Percentiles rank a stretch among this genome's conserved stretches.
Conservation (phyloP, 2,888 invertebrate species). For the Hoplodrina blanda region DNA sequence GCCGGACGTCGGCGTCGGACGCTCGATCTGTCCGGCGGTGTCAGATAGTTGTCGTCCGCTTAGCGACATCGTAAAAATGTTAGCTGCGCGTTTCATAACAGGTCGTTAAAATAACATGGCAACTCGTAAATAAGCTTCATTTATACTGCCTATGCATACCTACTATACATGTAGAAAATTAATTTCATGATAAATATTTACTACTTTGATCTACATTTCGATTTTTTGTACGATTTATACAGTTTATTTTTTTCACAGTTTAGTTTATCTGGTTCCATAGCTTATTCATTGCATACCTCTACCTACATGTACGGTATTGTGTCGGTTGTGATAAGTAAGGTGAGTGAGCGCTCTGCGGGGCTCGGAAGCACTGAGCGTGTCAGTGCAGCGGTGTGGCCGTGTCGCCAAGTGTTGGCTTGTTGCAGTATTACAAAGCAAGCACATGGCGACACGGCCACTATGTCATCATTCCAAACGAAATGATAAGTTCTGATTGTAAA, state of each 20-base stretch:
- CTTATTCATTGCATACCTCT: too few species aligned
- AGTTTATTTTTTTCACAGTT: too few species aligned
- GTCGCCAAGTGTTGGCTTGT: too few species aligned
- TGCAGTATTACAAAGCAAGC: too few species aligned
- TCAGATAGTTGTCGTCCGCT: conserved; percentile 21
- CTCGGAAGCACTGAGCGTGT: too few species aligned
- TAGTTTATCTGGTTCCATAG: not conserved
- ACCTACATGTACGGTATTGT: too few species aligned
- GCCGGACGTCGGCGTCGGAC: not conserved
- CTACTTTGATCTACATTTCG: conserved; percentile 17
- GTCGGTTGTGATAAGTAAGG: too few species aligned
- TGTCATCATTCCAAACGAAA: too few species aligned
- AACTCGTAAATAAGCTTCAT: conserved; percentile 56
- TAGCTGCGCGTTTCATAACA: conserved; percentile 46
- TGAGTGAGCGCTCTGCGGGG: too few species aligned
- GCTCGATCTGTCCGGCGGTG: not conserved
- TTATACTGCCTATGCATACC: conserved; percentile 8
- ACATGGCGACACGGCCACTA: too few species aligned
- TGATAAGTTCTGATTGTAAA: too few species aligned
- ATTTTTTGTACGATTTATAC: conserved; percentile 5
- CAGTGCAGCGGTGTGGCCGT: too few species aligned
- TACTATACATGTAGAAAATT: conserved; percentile 16
- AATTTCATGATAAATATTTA: conserved; percentile 45
- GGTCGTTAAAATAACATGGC: conserved; percentile 58
- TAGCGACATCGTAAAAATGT: conserved; percentile 55